These are phyloP conservation scores for Myotis brandtii DNA, from an alignment of 2,113 vertebrate genomes.

Conservation along the genomic window DNA sequence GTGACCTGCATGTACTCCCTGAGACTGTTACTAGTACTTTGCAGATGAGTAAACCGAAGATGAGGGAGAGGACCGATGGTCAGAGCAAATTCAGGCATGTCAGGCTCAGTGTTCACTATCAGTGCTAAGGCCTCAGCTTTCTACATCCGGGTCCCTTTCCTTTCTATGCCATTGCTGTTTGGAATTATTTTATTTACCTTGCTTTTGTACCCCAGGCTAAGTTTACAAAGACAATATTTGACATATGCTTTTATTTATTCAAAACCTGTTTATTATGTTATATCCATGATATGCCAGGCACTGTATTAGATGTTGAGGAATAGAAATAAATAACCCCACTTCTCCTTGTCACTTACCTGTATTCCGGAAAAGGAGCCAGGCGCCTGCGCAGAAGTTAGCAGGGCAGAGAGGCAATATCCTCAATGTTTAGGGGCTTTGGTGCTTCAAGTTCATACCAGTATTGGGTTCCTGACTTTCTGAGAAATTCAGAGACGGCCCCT, in stretches of 20 bases:
- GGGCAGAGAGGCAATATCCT: not conserved
- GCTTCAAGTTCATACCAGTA: fast-evolving
- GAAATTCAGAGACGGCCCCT: not conserved
- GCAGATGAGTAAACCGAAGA: not conserved
- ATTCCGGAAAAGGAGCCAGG: not conserved
- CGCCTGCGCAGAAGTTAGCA: fast-evolving
- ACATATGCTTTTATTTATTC: not conserved
- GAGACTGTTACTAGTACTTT: not conserved
- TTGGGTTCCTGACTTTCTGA: not conserved
- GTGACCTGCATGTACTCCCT: not conserved
- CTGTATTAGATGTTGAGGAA: not conserved
- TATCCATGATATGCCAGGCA: not conserved
- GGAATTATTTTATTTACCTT: not conserved
- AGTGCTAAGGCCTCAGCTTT: not conserved
- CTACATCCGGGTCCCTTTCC: not conserved
- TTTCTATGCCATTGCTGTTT: not conserved
- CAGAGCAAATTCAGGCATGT: not conserved
- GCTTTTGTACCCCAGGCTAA: not conserved
- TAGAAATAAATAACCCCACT: not conserved
- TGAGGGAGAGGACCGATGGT: not conserved
- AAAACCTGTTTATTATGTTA: not conserved
- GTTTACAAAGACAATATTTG: slow-evolving; percentile 5
- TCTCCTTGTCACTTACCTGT: not conserved
- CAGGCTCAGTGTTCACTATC: not conserved
- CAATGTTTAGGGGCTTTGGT: not conserved